phyloP scores from a whole-genome alignment of 2,113 vertebrate species.

The Cricetomys ansorgei region DNA sequence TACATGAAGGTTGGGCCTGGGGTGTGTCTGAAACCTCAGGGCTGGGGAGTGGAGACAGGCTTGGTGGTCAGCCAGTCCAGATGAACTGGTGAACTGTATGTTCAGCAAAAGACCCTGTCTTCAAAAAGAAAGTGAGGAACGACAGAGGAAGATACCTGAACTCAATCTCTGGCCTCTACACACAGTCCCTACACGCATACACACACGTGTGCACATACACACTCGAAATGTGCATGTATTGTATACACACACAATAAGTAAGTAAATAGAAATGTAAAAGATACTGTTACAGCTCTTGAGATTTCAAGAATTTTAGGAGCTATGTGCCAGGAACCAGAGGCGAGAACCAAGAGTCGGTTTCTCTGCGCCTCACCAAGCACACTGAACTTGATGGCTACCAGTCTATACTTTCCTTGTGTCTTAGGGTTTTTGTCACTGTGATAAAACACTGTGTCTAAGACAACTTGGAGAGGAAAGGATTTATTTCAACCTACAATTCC shows the following conservation, averaged over 20 bases:
- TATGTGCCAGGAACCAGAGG: neutral
- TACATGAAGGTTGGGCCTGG: neutral
- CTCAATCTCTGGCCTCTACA: neutral
- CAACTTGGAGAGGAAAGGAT: neutral
- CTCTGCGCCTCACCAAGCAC: neutral
- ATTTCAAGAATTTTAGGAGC: neutral
- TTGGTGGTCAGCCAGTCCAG: neutral
- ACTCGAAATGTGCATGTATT: neutral
- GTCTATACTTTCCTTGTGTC: neutral
- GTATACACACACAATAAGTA: neutral
- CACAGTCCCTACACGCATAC: neutral
- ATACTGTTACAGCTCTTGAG: neutral
- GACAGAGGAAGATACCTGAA: neutral
- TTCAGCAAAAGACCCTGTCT: too few relatives aligned
- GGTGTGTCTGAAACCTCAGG: neutral
- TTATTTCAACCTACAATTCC: neutral
- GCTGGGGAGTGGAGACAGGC: neutral
- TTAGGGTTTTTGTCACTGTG: neutral
- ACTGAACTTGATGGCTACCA: too few relatives aligned
- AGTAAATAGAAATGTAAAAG: neutral
- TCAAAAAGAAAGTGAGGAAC: neutral
- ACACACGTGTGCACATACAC: neutral
- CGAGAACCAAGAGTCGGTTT: neutral
- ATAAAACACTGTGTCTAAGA: neutral
- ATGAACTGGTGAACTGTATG: neutral